These are phyloP conservation scores for Hypomesus transpacificus DNA, from an alignment of 2,113 vertebrate genomes.

Conservation along the genomic window DNA sequence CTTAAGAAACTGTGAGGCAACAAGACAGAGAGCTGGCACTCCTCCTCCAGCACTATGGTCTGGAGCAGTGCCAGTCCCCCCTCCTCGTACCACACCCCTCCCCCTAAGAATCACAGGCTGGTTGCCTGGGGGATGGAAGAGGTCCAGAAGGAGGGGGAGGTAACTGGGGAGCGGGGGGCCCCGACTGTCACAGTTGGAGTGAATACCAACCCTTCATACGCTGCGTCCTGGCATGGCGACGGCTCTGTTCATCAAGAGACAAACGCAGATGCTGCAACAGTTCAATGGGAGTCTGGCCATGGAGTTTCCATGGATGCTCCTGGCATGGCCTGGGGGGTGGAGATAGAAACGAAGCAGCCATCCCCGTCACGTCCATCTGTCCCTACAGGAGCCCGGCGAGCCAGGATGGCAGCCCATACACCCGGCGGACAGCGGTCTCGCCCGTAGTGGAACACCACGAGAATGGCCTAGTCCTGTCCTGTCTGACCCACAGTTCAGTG, in stretches of 20 bases:
- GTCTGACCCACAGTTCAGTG: slow-evolving; percentile 57
- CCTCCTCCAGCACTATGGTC: slow-evolving; percentile 19
- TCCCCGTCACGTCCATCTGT: slow-evolving; percentile 43
- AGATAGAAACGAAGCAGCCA: slow-evolving; percentile 17
- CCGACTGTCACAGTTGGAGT: slow-evolving; percentile 29
- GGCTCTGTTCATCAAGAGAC: slow-evolving; percentile 26
- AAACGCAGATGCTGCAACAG: slow-evolving; percentile 44
- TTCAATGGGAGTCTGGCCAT: slow-evolving; percentile 24
- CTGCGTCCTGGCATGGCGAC: slow-evolving; percentile 34
- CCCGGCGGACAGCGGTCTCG: slow-evolving; percentile 24
- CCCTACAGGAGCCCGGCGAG: slow-evolving; percentile 15
- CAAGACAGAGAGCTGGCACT: slow-evolving; percentile 1
- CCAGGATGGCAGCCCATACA: background rate
- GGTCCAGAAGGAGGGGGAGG: slow-evolving; percentile 30
- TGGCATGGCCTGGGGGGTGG: slow-evolving; percentile 1
- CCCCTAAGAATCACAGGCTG: slow-evolving; percentile 35
- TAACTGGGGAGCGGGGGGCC: background rate
- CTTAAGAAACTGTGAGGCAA: background rate
- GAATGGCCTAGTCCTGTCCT: slow-evolving; percentile 44
- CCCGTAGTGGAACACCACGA: slow-evolving; percentile 23
- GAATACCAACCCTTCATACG: slow-evolving; percentile 33
- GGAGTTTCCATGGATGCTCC: slow-evolving; percentile 20
- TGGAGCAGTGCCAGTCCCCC: slow-evolving; percentile 41
- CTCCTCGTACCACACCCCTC: slow-evolving; percentile 5
- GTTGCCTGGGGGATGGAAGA: slow-evolving; percentile 43